Conservation (phyloP, 2,797 vertebrate species). For the Enteromius treurensis region DNA sequence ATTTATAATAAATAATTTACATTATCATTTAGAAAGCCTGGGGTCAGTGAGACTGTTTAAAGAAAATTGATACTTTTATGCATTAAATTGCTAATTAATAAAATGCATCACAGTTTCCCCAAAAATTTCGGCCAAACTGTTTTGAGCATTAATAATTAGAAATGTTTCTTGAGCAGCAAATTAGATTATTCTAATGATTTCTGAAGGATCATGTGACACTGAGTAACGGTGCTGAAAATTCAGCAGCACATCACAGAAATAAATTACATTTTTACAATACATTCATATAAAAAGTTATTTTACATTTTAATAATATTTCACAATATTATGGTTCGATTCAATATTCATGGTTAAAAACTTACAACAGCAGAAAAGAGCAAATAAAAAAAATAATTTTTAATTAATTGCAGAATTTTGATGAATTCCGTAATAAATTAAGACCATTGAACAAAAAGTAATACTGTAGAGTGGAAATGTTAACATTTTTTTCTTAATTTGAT, state of each 20-base stretch:
- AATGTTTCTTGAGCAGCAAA: not conserved
- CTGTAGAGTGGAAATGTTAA: not conserved
- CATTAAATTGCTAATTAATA: not conserved
- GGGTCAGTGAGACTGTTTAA: not conserved
- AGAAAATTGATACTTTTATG: not conserved
- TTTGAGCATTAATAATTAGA: not conserved
- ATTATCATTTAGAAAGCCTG: not conserved
- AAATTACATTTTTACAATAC: not conserved
- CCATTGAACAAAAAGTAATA: not conserved
- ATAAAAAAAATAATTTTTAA: not conserved
- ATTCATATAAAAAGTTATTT: not conserved
- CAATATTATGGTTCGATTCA: no score
- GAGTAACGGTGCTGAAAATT: not conserved
- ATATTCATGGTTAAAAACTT: not conserved
- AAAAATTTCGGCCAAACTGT: not conserved
- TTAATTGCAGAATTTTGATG: not conserved
- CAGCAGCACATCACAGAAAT: not conserved
- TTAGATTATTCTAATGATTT: not conserved
- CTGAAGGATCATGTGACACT: conserved; percentile 6
- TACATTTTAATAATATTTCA: not conserved
- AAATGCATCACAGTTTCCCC: not conserved
- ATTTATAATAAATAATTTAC: not conserved
- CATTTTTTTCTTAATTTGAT: no score
- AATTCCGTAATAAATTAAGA: not conserved
- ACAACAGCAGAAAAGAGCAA: not conserved